Evolutionary conservation across 1,140 invertebrate genomes (phyloP).

Genomic region (Dinoponera quadriceps): DNA sequence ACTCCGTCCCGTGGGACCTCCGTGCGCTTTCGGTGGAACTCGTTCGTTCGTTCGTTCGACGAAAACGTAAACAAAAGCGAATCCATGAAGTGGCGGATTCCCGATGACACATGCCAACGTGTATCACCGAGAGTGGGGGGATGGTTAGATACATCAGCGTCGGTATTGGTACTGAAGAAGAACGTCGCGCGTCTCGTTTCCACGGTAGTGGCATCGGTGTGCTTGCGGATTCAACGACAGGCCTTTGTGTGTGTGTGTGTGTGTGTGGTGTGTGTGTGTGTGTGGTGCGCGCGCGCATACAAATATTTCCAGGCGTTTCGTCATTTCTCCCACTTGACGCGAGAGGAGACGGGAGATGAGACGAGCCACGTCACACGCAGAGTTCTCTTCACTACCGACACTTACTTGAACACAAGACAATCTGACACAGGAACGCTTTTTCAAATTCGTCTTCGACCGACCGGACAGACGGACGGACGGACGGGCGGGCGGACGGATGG

Average conservation of each 20-base stretch:
- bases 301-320: background rate
- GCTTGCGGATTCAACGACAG: conserved; percentile 3
- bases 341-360: background rate
- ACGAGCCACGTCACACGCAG: conserved; percentile 9
- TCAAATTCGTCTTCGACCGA: conserved; percentile 77
- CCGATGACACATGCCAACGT: background rate
- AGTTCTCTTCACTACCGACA: conserved; percentile 30
- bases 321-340: background rate
- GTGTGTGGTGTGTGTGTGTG: conserved; percentile 21
- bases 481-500: too few relatives aligned
- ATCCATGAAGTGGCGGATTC: conserved; percentile 50
- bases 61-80: conserved; percentile 26
- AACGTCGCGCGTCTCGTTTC: conserved; percentile 10
- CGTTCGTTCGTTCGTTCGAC: conserved; percentile 13
- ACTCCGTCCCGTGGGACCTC: background rate
- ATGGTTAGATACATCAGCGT: conserved; percentile 8
- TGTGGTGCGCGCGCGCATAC: conserved; percentile 10
- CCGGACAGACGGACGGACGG: conserved; percentile 23
- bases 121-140: background rate
- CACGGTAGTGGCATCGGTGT: background rate
- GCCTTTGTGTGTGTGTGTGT: conserved; percentile 33
- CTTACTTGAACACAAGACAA: conserved; percentile 37
- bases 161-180: conserved; percentile 36
- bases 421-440: conserved; percentile 40
- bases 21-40: background rate